Percentiles rank a stretch among this genome's conserved stretches.
Conservation (phyloP, 1,140 invertebrate species). For the Leucophenga varia region DNA sequence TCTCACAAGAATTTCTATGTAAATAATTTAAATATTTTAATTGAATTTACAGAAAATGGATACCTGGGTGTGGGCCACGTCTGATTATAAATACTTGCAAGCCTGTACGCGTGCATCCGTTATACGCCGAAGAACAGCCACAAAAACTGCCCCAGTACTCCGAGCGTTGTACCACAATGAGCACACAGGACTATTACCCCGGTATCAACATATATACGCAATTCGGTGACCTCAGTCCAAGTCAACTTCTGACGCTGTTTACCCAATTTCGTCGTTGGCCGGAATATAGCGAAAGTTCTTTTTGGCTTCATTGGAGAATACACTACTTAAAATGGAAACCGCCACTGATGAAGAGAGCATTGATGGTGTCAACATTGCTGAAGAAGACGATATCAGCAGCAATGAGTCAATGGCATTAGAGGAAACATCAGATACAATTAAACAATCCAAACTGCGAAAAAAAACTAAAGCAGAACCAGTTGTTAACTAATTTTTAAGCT, state of each 20-base stretch:
- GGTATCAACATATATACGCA: conserved; percentile 66
- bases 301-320: conserved; percentile 61
- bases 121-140: conserved; percentile 57
- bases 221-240: conserved; percentile 62
- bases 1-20: too few relatives aligned
- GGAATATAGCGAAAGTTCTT: conserved; percentile 63
- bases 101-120: conserved; percentile 5
- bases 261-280: conserved; percentile 60
- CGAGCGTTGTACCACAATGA: conserved; percentile 34
- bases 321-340: conserved; percentile 43
- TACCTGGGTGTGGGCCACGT: conserved; percentile 64
- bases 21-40: too few relatives aligned
- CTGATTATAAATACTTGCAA: conserved; percentile 57
- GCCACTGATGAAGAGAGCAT: conserved; percentile 36
- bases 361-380: conserved; percentile 30
- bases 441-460: too few relatives aligned
- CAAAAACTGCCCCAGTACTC: conserved; percentile 38
- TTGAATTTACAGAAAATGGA: conserved; percentile 60
- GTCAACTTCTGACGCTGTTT: conserved; percentile 62
- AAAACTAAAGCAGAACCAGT: conserved; percentile 16
- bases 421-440: neutral
- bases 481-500: conserved; percentile 10
- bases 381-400: conserved; percentile 40
- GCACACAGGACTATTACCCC: conserved; percentile 50
- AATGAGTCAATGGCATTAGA: conserved; percentile 7